Evolutionary conservation across 1,140 invertebrate species (phyloP).

Genomic region (Listronotus bonariensis): DNA sequence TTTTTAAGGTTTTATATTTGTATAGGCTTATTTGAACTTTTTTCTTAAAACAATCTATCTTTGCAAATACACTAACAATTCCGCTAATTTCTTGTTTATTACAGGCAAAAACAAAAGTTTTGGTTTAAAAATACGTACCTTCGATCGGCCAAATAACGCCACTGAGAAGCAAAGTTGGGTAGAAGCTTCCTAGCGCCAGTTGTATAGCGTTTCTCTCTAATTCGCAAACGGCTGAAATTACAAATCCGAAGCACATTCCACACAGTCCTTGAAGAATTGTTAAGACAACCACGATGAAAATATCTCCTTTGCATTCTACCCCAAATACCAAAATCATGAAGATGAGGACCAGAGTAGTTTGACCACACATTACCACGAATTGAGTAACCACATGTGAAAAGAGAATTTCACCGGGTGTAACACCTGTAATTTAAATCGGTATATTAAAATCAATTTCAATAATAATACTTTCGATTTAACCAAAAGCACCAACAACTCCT

Average conservation of each 20-base stretch:
- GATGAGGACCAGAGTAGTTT: constrained; percentile 83
- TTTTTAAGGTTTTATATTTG: too few species aligned
- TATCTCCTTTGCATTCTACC: constrained; percentile 83
- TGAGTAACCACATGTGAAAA: constrained; percentile 92
- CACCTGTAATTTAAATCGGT: constrained; percentile 62
- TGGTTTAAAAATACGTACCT: constrained; percentile 53
- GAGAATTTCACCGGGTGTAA: constrained; percentile 86
- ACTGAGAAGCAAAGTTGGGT: constrained; percentile 88
- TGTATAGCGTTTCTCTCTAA: constrained; percentile 94
- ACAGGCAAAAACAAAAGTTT: too few species aligned
- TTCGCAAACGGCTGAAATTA: constrained; percentile 92
- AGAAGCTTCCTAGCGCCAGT: constrained; percentile 90
- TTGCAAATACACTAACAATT: too few species aligned
- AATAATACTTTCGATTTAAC: too few species aligned
- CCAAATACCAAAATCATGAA: constrained; percentile 90
- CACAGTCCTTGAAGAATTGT: constrained; percentile 87
- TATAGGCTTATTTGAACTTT: too few species aligned
- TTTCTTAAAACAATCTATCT: too few species aligned
- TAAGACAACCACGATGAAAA: constrained; percentile 81
- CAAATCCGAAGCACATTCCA: constrained; percentile 93
- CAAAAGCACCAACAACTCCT: too few species aligned
- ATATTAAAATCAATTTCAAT: too few species aligned
- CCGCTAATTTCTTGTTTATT: too few species aligned
- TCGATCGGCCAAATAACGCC: constrained; percentile 89
- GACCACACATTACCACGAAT: constrained; percentile 91